Conservation (phyloP, 2,888 invertebrate species). For the Hirtodrosophila alboralis region DNA sequence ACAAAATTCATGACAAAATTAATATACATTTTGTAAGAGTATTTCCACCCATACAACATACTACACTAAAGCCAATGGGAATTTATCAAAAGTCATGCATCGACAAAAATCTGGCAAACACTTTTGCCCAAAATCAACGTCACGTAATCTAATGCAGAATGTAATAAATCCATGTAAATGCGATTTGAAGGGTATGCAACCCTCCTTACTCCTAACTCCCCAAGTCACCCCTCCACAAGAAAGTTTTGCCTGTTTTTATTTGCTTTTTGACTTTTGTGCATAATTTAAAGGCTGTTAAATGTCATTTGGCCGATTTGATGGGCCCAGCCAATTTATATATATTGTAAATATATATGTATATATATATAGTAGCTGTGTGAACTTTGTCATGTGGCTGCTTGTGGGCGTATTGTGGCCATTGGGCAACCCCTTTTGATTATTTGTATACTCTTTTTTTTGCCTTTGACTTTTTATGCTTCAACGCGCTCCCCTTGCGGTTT, state of each 20-base stretch:
- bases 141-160: constrained; percentile 72
- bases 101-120: constrained; percentile 38
- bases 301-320: constrained; percentile 36
- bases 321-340: constrained; percentile 65
- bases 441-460: constrained; percentile 12
- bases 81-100: constrained; percentile 43
- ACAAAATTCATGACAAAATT: no score
- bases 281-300: constrained; percentile 62
- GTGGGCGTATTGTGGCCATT: constrained; percentile 13
- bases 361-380: constrained; percentile 44
- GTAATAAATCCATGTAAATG: constrained; percentile 71
- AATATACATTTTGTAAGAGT: no score
- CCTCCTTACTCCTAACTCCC: no score
- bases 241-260: constrained; percentile 46
- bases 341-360: constrained; percentile 27
- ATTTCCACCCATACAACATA: neutral
- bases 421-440: constrained; percentile 32
- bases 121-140: constrained; percentile 53
- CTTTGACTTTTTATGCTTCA: constrained; percentile 37
- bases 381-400: constrained; percentile 56
- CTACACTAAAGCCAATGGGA: constrained; percentile 16
- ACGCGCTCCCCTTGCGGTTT: constrained; percentile 47
- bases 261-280: constrained; percentile 64
- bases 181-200: constrained; percentile 38
- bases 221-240: neutral